phyloP scores from a whole-genome alignment of 1,140 invertebrate species.

The Macrotrachela quadricornifera region DNA sequence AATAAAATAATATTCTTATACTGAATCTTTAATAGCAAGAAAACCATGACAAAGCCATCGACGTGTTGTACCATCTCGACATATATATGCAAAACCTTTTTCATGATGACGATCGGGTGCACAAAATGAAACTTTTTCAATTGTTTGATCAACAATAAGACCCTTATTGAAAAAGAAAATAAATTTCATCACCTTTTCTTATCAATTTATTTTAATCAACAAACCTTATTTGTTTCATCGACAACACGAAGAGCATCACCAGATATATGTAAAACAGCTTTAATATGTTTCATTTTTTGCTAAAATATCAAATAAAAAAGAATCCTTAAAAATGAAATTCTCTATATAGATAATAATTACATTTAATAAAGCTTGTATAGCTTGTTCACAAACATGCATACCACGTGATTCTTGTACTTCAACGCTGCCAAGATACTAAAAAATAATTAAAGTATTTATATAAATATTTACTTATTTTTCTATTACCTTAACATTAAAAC shows the following conservation, averaged over 20 bases:
- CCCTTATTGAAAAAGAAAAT: too few relatives aligned
- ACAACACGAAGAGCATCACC: conserved; percentile 90
- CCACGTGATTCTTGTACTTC: conserved; percentile 97
- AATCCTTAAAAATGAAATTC: too few relatives aligned
- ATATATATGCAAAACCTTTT: conserved; percentile 82
- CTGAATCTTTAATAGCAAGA: conserved; percentile 49
- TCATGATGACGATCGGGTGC: conserved; percentile 94
- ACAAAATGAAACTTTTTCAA: conserved; percentile 99
- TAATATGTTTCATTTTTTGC: conserved; percentile 23
- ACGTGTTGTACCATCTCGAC: conserved; percentile 54
- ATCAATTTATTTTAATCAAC: too few relatives aligned
- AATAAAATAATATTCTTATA: neutral
- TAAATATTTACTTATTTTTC: too few relatives aligned
- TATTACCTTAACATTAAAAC: conserved; percentile 65
- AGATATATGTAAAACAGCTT: conserved; percentile 65
- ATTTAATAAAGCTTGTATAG: conserved; percentile 50
- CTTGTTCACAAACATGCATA: conserved; percentile 98
- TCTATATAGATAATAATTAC: neutral
- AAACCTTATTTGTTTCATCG: conserved; percentile 82
- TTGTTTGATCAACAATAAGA: conserved; percentile 97
- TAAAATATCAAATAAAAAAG: neutral
- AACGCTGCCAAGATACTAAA: conserved; percentile 74
- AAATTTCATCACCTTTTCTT: too few relatives aligned
- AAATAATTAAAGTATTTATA: too few relatives aligned
- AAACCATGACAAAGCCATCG: conserved; percentile 99